A percentile compares a stretch with the other conserved stretches of the same genome.
phyloP scores from a whole-genome alignment of 2,113 vertebrate genomes.

The Neofelis nebulosa region DNA sequence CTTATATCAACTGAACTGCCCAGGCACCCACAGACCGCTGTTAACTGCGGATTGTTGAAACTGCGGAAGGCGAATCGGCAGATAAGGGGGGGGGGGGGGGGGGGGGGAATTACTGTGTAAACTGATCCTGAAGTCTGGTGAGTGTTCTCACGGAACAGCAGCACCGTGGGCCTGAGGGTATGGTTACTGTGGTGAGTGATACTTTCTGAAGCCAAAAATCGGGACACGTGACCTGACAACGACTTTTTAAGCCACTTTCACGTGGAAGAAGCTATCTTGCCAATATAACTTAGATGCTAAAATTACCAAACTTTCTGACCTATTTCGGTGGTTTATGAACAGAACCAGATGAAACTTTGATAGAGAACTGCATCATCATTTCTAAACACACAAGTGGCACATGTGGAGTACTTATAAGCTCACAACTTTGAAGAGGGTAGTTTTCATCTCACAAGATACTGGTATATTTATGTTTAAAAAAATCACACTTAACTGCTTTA shows the following conservation, averaged over 20 bases:
- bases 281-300: neutral
- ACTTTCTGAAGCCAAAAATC: neutral
- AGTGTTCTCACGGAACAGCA: neutral
- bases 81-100: neutral
- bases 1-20: no score
- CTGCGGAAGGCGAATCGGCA: neutral
- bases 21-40: neutral
- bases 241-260: neutral
- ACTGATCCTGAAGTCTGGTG: neutral
- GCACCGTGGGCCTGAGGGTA: neutral
- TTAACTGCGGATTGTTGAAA: neutral
- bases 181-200: neutral
- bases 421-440: neutral
- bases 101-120: neutral
- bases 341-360: neutral
- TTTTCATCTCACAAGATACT: slow-evolving; percentile 1
- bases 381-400: neutral
- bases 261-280: neutral
- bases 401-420: neutral
- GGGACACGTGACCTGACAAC: neutral
- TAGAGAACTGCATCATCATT: neutral
- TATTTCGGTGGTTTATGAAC: neutral
- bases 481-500: neutral
- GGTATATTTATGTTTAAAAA: neutral
- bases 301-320: neutral